Evolutionary conservation across 2,888 invertebrate genomes (phyloP).

Genomic region (Lepetodrilus schrolli): DNA sequence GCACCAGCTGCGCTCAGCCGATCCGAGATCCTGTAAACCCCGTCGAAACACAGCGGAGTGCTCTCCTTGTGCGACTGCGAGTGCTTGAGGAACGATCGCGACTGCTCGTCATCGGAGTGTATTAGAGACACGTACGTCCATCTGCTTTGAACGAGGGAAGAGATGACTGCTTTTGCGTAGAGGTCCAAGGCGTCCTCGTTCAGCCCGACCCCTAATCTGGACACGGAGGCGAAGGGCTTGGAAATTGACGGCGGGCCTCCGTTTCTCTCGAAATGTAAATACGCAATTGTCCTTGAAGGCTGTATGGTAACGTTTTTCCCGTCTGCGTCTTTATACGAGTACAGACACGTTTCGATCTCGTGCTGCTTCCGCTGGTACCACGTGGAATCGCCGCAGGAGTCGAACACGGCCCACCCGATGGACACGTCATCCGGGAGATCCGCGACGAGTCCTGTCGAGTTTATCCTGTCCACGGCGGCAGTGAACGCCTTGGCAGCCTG

Average conservation of each 20-base stretch:
- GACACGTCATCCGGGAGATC: background rate
- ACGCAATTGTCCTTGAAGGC: conserved; percentile 31
- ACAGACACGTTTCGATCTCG: conserved; percentile 34
- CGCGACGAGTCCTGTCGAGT: conserved; percentile 16
- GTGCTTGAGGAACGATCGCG: too few relatives aligned
- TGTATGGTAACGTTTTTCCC: conserved; percentile 18
- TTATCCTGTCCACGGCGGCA: conserved; percentile 36
- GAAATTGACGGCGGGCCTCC: background rate
- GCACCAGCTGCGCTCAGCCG: background rate
- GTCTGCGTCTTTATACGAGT: conserved; percentile 30
- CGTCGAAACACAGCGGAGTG: background rate
- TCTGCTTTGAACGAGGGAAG: background rate
- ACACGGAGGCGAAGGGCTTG: conserved; percentile 26
- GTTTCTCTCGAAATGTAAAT: conserved; percentile 24
- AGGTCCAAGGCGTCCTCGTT: background rate
- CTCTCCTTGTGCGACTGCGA: too few relatives aligned
- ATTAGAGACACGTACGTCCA: conserved; percentile 27
- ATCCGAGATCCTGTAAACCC: background rate
- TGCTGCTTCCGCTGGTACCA: background rate
- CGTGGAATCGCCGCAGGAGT: conserved; percentile 33
- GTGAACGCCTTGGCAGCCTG: conserved; percentile 39
- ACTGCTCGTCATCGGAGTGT: conserved; percentile 17
- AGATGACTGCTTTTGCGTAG: background rate
- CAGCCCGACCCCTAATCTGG: background rate
- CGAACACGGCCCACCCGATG: conserved; percentile 40